Evolutionary conservation across 1,140 invertebrate genomes (phyloP).

Genomic region (Ganaspis sp.): DNA sequence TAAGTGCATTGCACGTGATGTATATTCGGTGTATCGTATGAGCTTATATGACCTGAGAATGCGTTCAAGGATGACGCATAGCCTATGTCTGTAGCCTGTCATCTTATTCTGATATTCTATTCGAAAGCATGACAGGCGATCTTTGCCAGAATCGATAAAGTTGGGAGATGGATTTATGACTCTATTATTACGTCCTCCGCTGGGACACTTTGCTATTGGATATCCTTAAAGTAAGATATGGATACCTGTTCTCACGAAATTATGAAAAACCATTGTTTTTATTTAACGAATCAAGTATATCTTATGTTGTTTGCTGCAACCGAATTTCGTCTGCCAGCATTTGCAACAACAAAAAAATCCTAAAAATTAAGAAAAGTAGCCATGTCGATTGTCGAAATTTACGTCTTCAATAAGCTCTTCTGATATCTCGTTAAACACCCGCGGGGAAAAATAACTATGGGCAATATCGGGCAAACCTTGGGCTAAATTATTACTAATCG

Average conservation of each 20-base stretch:
- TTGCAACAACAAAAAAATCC: no score
- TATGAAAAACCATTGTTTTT: neutral
- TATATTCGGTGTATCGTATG: neutral
- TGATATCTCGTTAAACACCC: no score
- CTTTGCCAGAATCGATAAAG: constrained; percentile 31
- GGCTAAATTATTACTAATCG: no score
- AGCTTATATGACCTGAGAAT: neutral
- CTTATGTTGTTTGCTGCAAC: no score
- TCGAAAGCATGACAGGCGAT: constrained; percentile 27
- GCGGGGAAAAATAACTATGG: no score
- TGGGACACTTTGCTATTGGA: constrained; percentile 27
- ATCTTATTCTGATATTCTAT: constrained; percentile 29
- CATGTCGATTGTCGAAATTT: no score
- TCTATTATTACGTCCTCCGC: constrained; percentile 9
- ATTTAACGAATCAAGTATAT: no score
- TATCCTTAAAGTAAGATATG: neutral
- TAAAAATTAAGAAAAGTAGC: no score
- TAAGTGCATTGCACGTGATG: neutral
- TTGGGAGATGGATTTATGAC: constrained; percentile 28
- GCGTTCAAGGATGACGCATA: constrained; percentile 19
- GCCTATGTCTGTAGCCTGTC: neutral
- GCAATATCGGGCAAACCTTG: no score
- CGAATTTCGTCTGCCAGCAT: no score
- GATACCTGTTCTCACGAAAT: neutral
- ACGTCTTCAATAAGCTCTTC: no score